Base-by-base conservation (phyloP, 2,113 vertebrate genomes). In the Neolamprologus toae region DNA sequence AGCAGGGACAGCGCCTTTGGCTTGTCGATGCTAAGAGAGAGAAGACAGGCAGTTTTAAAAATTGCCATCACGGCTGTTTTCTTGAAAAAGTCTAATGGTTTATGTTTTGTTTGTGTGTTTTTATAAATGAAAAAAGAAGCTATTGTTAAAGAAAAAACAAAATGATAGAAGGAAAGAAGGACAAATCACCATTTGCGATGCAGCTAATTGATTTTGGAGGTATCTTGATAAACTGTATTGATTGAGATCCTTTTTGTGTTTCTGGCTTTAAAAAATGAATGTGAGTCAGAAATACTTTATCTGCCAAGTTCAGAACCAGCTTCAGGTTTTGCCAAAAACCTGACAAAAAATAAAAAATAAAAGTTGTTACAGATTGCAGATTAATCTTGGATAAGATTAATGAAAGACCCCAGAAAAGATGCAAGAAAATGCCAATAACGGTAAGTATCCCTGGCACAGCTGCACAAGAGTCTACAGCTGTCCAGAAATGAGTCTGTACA, bases 1-100 rank as follows among this genome's bases (percentile, higher is more conserved):
- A 99, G 96, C 92, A 99, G 94, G 42, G 99, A 99, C 93, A 99
- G 96, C 26, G 98, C 98, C 96, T 99, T 99, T 16, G 98, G 97
- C 93, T 99, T 99, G 95, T 99, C 99, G 61, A 99, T 97, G 95
- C 99, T 99, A 95, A 88, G 51, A 84, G 96, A 84, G 96, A 92
- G 2, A 78, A 81, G 96, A 90, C 40, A 84, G 8, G 82, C n/a
- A 61, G 17, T 23, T 37, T 54, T 73, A 45, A 23, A 73, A 73
- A 10, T 9, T 73, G 66, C 2, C 68, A 45, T 9, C 40, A 45
- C 0, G 3, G 10, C 7, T 78, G 42, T 51, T 49, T 49, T 51
- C 73, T 49, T 12, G 71, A 31, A 78, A 73, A 49, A 45, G 42
- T 31, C 42, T 8, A 78, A 17, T 3, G 23, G 42, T 26, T 66